Evolutionary conservation across 2,797 vertebrate species (phyloP).

Genomic region (Tiaroga cobitis): DNA sequence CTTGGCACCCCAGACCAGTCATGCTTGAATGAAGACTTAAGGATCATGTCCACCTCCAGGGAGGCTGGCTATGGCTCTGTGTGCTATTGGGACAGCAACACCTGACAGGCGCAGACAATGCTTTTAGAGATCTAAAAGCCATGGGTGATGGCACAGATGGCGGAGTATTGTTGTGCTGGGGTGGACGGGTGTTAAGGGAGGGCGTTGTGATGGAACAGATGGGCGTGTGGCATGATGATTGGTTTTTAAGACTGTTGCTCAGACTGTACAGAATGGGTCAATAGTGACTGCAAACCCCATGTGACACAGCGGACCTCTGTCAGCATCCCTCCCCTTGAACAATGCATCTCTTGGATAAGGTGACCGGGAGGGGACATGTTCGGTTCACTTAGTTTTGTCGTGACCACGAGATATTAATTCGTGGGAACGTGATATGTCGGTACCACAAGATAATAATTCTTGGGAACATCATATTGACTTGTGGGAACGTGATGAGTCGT

Average conservation of each 20-base stretch:
- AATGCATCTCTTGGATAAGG: background rate
- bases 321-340: background rate
- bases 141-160: conserved; percentile 52
- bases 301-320: background rate
- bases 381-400: no score
- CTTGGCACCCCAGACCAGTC: conserved; percentile 21
- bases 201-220: conserved; percentile 31
- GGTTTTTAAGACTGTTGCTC: conserved; percentile 41
- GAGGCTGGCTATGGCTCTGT: conserved; percentile 25
- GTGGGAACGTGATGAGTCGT: no score
- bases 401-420: no score
- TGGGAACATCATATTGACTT: no score
- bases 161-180: conserved; percentile 23
- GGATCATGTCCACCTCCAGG: conserved; percentile 1
- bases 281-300: background rate
- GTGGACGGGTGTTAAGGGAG: conserved; percentile 43
- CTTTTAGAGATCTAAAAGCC: conserved; percentile 45
- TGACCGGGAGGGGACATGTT: no score
- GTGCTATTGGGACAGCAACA: conserved; percentile 25
- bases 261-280: conserved; percentile 30
- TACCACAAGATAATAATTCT: no score
- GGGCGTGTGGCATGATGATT: conserved; percentile 29
- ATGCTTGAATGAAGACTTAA: conserved; percentile 19
- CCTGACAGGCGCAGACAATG: conserved; percentile 41
- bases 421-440: no score